Evolutionary conservation across 2,113 vertebrate species (phyloP).

Genomic region (Ailuropoda melanoleuca): DNA sequence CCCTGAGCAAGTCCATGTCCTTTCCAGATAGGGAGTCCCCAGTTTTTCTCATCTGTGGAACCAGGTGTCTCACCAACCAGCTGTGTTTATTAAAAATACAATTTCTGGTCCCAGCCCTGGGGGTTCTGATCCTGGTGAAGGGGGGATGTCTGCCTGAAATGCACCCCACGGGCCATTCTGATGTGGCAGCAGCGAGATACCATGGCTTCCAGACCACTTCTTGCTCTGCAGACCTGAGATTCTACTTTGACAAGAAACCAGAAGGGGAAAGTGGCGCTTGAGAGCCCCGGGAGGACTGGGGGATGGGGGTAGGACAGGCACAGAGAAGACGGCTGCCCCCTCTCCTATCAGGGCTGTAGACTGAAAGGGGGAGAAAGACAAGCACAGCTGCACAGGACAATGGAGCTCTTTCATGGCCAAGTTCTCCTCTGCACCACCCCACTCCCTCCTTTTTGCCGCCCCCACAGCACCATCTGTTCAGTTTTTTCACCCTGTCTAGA

Average conservation of each 20-base stretch:
- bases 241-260: neutral
- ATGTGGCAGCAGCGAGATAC: neutral
- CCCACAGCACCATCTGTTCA: neutral
- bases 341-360: neutral
- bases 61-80: neutral
- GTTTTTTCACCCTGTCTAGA: neutral
- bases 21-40: neutral
- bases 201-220: neutral
- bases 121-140: neutral
- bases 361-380: neutral
- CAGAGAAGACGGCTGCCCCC: neutral
- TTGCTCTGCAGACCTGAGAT: neutral
- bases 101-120: neutral
- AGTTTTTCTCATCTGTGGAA: neutral
- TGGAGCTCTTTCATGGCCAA: neutral
- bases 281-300: neutral
- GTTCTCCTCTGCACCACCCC: neutral
- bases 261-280: neutral
- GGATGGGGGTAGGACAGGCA: too few species aligned
- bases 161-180: neutral
- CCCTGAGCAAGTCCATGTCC: neutral
- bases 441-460: rapidly evolving
- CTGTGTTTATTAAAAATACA: conserved; percentile 43
- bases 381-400: conserved; percentile 41
- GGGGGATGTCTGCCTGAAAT: rapidly evolving